Evolutionary conservation across 2,888 invertebrate species (phyloP).

Genomic region (Dione vanillae): DNA sequence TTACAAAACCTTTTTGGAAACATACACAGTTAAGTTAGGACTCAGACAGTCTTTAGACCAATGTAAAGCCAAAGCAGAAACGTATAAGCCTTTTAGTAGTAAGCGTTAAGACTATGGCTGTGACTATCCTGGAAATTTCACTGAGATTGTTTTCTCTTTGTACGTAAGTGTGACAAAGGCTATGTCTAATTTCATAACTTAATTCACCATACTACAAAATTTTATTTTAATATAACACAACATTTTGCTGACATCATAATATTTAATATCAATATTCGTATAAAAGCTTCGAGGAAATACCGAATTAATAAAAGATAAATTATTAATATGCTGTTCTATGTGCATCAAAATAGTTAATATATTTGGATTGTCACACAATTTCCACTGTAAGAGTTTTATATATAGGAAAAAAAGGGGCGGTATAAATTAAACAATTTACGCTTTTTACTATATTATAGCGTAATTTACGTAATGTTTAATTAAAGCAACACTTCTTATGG

Average conservation of each 20-base stretch:
- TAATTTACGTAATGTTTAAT: too few species aligned
- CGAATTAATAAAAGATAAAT: neutral
- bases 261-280: neutral
- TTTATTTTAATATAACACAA: neutral
- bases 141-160: conserved; percentile 18
- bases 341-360: too few species aligned
- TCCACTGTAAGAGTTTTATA: too few species aligned
- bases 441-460: too few species aligned
- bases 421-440: neutral
- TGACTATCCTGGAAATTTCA: conserved; percentile 19
- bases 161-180: conserved; percentile 12
- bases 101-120: conserved; percentile 1
- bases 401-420: too few species aligned
- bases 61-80: neutral
- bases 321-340: too few species aligned
- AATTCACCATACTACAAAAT: conserved; percentile 6
- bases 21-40: too few species aligned
- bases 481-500: too few species aligned
- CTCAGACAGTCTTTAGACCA: neutral
- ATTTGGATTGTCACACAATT: too few species aligned
- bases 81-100: conserved; percentile 1
- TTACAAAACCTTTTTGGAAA: too few species aligned
- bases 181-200: conserved; percentile 15
- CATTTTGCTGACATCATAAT: neutral
- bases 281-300: neutral